Base-by-base conservation (phyloP, 2,888 invertebrate genomes). In the Agrotis ipsilon region DNA sequence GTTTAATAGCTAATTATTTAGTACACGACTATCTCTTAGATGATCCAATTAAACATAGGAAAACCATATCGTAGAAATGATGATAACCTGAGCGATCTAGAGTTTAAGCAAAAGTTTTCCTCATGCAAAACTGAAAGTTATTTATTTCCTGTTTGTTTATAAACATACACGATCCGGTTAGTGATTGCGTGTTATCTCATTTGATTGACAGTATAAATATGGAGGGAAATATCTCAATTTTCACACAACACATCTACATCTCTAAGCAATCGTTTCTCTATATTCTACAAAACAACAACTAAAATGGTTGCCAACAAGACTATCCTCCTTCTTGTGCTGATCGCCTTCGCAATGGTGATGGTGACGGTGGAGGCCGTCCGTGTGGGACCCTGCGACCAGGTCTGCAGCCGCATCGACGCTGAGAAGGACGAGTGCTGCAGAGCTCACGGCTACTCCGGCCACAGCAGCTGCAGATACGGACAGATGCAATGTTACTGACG, bases 401-500 rank as follows among this genome's bases (percentile, higher is more conserved):
- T 45, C 70, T 70, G 70, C 51, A n/a, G 0, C 45, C 70, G 57
- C 11, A 69, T 0, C 11, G 13, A 16, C 3, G 1, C 51, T 46
- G 59, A 71, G 16, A 52, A 18, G 59, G 11, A 59, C 45, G 70
- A 72, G 59, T 70, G 70, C 70, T 70, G 70, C 59, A 72, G 45
- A 46, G 70, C 70, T 46, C 59, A 70, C 59, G 70, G 70, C 2
- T 4, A 70, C 51, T 13, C 16, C 14, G 21, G 72, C 2, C 39
- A 2, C 51, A 51, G 16, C 5, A 32, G n/a, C 43, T 69, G 69
- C 14, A 13, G 2, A 2, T 0, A 6, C 3, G 69, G 68, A 11
- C 43, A n/a, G 14, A 27, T 27, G 27, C 27, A 27, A 27, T 27
- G 27, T 27, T 27, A 27, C 27, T 27, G 27, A 27, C 27, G 27